Percentiles rank a stretch among this genome's conserved stretches.
phyloP scores from a whole-genome alignment of 2,888 invertebrate species.

The Apamea anceps region DNA sequence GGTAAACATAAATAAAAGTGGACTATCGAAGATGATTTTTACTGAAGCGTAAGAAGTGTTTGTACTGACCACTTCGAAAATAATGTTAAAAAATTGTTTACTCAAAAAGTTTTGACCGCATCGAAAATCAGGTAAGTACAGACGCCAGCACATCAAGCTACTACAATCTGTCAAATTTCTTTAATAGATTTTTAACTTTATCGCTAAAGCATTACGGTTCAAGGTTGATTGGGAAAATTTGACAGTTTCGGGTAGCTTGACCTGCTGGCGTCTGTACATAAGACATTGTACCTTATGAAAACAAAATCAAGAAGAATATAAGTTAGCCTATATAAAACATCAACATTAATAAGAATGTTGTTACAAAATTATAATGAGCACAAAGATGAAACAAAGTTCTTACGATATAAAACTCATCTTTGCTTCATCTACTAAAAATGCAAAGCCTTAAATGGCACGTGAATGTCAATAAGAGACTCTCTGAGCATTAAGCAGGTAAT shows the following conservation, averaged over 20 bases:
- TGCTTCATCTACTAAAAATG: constrained; percentile 36
- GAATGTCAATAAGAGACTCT: constrained; percentile 51
- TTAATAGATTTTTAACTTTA: too few relatives aligned
- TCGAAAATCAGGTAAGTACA: constrained; percentile 1
- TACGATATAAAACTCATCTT: not conserved
- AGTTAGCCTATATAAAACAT: not conserved
- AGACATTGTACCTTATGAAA: not conserved
- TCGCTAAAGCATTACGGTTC: too few relatives aligned
- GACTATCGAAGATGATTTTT: not conserved
- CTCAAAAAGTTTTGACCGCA: not conserved
- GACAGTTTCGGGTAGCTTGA: too few relatives aligned
- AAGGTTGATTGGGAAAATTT: too few relatives aligned
- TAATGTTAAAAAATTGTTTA: not conserved
- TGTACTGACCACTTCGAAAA: not conserved
- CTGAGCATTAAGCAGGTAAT: constrained; percentile 60
- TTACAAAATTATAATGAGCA: not conserved
- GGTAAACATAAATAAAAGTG: not conserved
- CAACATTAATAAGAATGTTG: not conserved
- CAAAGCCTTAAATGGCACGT: constrained; percentile 44
- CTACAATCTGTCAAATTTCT: too few relatives aligned
- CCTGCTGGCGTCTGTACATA: too few relatives aligned
- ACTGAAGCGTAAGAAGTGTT: not conserved
- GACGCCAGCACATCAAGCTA: too few relatives aligned
- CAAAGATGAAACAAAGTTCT: not conserved
- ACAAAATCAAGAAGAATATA: not conserved